Base-by-base conservation (phyloP, 1,140 invertebrate species). In the Drosophila kurseongensis region DNA sequence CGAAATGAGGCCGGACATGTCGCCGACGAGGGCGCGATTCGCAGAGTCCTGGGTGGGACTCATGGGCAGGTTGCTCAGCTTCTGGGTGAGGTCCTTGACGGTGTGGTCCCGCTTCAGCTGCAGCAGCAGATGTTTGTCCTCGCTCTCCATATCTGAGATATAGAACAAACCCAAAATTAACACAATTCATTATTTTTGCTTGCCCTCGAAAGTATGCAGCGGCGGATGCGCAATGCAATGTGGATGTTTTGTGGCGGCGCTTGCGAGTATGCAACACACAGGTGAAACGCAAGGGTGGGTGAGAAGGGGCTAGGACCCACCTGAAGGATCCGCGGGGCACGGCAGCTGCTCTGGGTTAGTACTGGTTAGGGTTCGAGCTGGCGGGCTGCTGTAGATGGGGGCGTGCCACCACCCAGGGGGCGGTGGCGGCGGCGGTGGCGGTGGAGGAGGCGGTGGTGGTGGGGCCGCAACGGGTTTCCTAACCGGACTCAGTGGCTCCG, bases 1-100 rank as follows among this genome's bases (percentile, higher is more conserved):
- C 56, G 96, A 97, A 80, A 98, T 97, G 61, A 98, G 94, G 35
- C 97, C 97, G 67, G 96, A 96, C 94, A 97, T 96, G 79, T 98
- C 97, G 13, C 97, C 96, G 32, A 91, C 88, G 61, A 96, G 95
- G 29, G 84, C 66, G 58, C 95, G 75, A 80, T 92, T 93, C 27
- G 57, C 75, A 7, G 60, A 23, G 23, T 93, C 77, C 71, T 93
- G 94, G 63, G 92, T 93, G 27, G 88, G 93, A 92, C 94, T 96
- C 58, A 92, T 94, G 36, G 95, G 93, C 85, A 95, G 93, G 91
- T 94, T 96, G 18, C 95, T 95, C 73, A 98, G 92, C 93, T 97
- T 97, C 91, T 97, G 96, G 35, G 96, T 97, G 59, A 98, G 93
- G 93, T 97, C 97, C 93, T 97, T 97, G 27, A 97, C 96, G 32